Conservation (phyloP, 2,113 vertebrate species). For the Mixornis gularis region DNA sequence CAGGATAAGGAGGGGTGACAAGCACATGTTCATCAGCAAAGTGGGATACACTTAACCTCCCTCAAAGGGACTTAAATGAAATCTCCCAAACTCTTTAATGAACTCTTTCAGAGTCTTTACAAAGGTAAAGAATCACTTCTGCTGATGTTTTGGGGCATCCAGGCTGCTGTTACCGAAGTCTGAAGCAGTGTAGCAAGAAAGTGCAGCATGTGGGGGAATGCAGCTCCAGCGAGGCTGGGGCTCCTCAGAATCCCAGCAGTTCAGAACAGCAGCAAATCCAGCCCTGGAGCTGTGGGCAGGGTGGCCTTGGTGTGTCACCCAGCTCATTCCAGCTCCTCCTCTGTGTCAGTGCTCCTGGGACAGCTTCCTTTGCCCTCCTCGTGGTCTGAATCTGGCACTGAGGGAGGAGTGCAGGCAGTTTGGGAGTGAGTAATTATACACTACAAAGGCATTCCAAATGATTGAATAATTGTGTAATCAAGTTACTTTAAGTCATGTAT, state of each 20-base stretch:
- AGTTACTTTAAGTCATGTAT: constrained; percentile 59
- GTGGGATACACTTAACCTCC: background rate
- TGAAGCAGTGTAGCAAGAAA: background rate
- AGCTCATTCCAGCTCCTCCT: background rate
- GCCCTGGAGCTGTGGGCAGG: background rate
- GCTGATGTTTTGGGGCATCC: background rate
- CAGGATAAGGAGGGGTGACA: background rate
- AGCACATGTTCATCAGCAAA: background rate
- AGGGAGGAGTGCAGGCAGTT: background rate
- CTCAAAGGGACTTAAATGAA: background rate
- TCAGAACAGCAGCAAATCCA: background rate
- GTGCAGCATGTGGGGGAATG: rapidly evolving
- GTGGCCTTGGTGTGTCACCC: background rate
- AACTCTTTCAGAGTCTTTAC: background rate
- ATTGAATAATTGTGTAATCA: constrained; percentile 65
- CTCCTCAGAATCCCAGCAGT: rapidly evolving
- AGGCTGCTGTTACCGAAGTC: background rate
- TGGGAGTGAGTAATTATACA: constrained; percentile 44
- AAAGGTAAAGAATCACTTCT: background rate
- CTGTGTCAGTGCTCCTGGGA: background rate
- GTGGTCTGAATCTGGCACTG: background rate
- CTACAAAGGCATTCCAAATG: constrained; percentile 58
- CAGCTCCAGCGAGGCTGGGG: background rate
- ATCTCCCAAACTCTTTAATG: rapidly evolving
- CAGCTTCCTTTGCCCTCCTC: background rate